phyloP scores from a whole-genome alignment of 92 coral and sea anemone genomes.

The Parazoanthus swiftii region DNA sequence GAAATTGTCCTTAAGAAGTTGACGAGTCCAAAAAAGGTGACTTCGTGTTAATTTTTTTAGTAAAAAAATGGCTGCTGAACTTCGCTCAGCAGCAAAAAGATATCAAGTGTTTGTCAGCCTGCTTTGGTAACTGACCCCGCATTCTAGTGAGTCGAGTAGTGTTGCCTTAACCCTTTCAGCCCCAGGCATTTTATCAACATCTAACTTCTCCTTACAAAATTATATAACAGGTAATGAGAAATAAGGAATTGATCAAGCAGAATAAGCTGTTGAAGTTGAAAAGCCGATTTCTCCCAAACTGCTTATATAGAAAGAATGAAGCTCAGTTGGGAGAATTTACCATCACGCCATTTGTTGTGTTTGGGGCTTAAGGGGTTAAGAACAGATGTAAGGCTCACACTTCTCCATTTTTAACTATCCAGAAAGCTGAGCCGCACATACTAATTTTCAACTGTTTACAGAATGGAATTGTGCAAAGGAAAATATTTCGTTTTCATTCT shows the following conservation, averaged over 20 bases:
- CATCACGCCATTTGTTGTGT: too few relatives aligned
- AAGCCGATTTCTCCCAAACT: too few relatives aligned
- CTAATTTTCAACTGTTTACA: background rate
- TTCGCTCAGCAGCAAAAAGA: background rate
- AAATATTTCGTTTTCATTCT: background rate
- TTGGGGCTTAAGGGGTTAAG: too few relatives aligned
- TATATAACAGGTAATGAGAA: too few relatives aligned
- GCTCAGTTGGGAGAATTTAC: too few relatives aligned
- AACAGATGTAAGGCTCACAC: too few relatives aligned
- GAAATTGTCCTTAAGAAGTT: conserved; percentile 55
- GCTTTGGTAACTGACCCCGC: background rate
- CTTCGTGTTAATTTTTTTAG: background rate
- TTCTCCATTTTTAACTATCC: background rate
- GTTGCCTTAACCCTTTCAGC: background rate
- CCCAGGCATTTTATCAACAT: too few relatives aligned
- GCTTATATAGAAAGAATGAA: too few relatives aligned
- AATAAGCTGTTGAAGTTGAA: too few relatives aligned
- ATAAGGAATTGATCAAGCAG: too few relatives aligned
- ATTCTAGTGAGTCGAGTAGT: background rate
- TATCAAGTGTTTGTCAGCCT: background rate
- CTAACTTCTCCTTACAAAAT: too few relatives aligned
- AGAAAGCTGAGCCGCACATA: background rate
- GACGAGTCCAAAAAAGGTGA: conserved; percentile 73
- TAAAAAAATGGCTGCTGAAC: too few relatives aligned
- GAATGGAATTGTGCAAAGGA: background rate